Evolutionary conservation across 2,113 vertebrate species (phyloP).

Genomic region (Rhea americana): DNA sequence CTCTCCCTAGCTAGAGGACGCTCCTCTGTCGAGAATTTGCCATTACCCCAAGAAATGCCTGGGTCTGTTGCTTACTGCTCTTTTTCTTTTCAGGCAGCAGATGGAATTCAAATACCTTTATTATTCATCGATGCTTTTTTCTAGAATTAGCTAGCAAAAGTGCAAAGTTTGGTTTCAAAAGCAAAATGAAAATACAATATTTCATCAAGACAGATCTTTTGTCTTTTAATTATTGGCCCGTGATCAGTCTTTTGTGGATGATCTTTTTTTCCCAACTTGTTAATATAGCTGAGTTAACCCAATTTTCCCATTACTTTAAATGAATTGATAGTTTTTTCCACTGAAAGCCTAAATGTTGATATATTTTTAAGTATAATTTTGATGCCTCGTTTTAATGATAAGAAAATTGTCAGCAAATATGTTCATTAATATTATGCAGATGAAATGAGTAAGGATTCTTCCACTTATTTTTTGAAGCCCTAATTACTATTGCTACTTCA

Average conservation of each 20-base stretch:
- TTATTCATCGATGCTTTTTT: neutral
- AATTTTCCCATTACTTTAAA: neutral
- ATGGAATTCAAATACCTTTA: neutral
- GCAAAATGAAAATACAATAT: neutral
- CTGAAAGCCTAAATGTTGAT: neutral
- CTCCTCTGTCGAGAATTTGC: neutral
- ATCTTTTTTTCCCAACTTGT: neutral
- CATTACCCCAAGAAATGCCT: accelerated
- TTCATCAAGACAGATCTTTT: neutral
- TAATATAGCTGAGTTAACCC: neutral
- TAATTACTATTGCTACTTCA: accelerated
- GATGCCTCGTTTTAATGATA: neutral
- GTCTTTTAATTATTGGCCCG: neutral
- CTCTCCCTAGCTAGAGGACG: neutral
- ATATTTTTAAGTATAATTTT: neutral
- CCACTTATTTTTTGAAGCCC: neutral
- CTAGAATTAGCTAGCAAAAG: neutral
- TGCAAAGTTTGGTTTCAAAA: neutral
- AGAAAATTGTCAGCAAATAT: neutral
- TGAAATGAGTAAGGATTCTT: neutral
- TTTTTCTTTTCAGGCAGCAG: neutral
- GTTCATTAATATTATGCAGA: neutral
- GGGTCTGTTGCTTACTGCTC: accelerated
- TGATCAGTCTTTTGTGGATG: neutral
- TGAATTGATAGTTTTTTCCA: neutral